Percentiles rank a stretch among this genome's conserved stretches.
phyloP scores from a whole-genome alignment of 92 coral and sea anemone genomes.

The Zoanthus solanderi region DNA sequence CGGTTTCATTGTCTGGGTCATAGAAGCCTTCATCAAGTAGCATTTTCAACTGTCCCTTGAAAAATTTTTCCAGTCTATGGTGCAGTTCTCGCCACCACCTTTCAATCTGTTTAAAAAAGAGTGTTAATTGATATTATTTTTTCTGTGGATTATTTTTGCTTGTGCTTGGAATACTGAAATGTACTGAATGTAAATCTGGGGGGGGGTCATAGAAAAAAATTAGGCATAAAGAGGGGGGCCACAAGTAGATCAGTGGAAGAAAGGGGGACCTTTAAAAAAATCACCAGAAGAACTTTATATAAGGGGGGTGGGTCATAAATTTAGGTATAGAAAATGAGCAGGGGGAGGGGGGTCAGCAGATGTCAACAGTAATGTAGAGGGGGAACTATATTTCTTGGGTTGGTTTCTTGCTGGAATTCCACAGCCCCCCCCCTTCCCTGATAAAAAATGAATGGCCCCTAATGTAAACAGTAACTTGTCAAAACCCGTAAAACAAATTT shows the following conservation, averaged over 20 bases:
- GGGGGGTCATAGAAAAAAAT: no score
- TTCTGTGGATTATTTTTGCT: background rate
- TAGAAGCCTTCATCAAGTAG: constrained; percentile 23
- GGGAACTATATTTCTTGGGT: no score
- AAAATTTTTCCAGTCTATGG: constrained; percentile 17
- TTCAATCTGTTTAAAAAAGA: constrained; percentile 27
- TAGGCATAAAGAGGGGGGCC: no score
- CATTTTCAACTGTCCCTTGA: constrained; percentile 9
- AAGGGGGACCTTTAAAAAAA: no score
- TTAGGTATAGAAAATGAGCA: no score
- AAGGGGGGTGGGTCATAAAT: no score
- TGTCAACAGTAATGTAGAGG: background rate
- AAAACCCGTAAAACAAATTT: no score
- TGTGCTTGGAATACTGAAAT: background rate
- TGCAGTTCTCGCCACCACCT: constrained; percentile 35
- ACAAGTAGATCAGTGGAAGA: no score
- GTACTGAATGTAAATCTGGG: background rate
- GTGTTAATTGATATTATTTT: background rate
- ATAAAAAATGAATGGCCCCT: background rate
- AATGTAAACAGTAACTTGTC: no score
- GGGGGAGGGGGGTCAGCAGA: no score
- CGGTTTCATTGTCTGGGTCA: constrained; percentile 19
- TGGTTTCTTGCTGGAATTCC: no score
- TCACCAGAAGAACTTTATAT: no score
- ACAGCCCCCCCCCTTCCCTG: background rate